Conservation (phyloP, 2,888 invertebrate species). For the Lordiphosa fenestrarum region DNA sequence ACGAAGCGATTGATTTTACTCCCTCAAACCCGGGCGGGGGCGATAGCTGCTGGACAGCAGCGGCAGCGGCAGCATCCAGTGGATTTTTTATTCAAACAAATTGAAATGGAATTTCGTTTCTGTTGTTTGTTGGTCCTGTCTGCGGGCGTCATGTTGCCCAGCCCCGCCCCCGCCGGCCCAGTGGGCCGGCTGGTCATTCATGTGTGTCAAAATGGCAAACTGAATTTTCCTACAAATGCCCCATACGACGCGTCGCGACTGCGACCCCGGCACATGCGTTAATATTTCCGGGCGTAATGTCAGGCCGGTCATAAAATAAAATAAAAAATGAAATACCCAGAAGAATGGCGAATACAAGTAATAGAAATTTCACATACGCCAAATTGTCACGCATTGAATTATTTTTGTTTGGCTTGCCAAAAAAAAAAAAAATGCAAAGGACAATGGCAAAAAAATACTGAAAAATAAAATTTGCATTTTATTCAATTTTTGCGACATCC, state of each 20-base stretch:
- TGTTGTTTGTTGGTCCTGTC: constrained; percentile 29
- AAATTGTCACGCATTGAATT: constrained; percentile 75
- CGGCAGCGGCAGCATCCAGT: constrained; percentile 18
- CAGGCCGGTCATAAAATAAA: constrained; percentile 52
- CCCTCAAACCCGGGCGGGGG: neutral
- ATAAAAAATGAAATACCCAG: constrained; percentile 27
- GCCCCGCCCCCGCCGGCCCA: constrained; percentile 4
- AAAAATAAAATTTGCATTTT: constrained; percentile 77
- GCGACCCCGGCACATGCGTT: constrained; percentile 62
- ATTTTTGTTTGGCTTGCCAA: constrained; percentile 57
- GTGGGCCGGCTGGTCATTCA: constrained; percentile 59
- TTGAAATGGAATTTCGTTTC: constrained; percentile 29
- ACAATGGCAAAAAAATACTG: constrained; percentile 25
- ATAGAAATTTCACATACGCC: constrained; percentile 31
- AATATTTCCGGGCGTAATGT: constrained; percentile 68
- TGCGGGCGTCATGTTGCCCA: constrained; percentile 44
- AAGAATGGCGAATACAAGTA: constrained; percentile 19
- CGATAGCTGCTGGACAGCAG: constrained; percentile 18
- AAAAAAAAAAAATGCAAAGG: constrained; percentile 10
- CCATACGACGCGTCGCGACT: constrained; percentile 2
- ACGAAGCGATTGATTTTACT: constrained; percentile 78
- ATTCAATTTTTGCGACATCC: constrained; percentile 71
- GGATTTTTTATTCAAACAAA: constrained; percentile 52
- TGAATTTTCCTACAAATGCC: constrained; percentile 58
- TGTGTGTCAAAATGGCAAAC: constrained; percentile 74